Conservation (phyloP, 1,140 invertebrate genomes). For the Dryas iulia region DNA sequence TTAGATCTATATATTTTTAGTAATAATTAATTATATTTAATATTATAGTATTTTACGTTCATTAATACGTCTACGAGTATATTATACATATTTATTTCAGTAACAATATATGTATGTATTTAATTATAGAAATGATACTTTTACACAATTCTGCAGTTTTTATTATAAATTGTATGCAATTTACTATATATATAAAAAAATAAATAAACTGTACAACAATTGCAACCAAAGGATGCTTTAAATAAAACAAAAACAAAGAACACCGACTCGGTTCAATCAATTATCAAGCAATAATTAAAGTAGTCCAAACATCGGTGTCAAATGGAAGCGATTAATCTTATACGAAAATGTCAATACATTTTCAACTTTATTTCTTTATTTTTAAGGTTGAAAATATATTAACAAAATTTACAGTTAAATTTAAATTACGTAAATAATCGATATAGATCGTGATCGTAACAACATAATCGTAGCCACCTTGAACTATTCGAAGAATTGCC, state of each 20-base stretch:
- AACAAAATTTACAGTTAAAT: background rate
- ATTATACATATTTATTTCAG: too few relatives aligned
- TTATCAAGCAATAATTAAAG: background rate
- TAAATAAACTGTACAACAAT: background rate
- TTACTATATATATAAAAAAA: too few relatives aligned
- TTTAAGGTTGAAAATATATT: background rate
- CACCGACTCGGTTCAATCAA: background rate
- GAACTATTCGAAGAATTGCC: slow-evolving; percentile 8
- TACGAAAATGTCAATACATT: background rate
- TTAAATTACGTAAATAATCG: slow-evolving; percentile 2
- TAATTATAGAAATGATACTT: too few relatives aligned
- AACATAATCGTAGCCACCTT: slow-evolving; percentile 5
- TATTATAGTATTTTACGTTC: too few relatives aligned
- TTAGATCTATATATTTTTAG: too few relatives aligned
- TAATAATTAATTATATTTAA: too few relatives aligned
- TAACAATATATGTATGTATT: too few relatives aligned
- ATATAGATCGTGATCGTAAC: slow-evolving; percentile 11
- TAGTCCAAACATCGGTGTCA: background rate
- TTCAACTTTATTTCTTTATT: background rate
- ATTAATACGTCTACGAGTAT: too few relatives aligned
- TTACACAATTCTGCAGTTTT: too few relatives aligned
- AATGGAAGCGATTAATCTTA: background rate
- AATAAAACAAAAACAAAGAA: background rate
- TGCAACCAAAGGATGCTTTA: background rate
- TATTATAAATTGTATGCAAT: too few relatives aligned